phyloP scores from a whole-genome alignment of 92 coral and sea anemone species.

The Umimayanthus kanabou region DNA sequence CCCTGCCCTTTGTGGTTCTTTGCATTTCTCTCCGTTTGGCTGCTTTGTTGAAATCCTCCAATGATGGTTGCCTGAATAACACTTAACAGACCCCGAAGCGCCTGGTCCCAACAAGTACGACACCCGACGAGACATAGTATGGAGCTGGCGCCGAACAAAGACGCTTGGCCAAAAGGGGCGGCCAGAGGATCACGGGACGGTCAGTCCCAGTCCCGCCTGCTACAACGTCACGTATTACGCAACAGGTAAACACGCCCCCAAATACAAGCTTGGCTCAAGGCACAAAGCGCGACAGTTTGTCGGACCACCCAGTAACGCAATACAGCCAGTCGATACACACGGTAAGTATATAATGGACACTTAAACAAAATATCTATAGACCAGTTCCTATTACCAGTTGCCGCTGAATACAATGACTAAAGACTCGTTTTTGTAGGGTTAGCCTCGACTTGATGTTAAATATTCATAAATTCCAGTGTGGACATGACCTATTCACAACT shows the following conservation, averaged over 20 bases:
- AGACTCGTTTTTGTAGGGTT: too few relatives aligned
- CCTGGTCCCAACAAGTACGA: constrained; percentile 53
- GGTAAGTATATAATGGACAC: background rate
- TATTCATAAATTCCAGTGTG: too few relatives aligned
- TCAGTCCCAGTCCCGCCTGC: constrained; percentile 48
- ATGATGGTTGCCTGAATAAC: background rate
- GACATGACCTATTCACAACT: too few relatives aligned
- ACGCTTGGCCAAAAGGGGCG: constrained; percentile 46
- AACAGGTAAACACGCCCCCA: constrained; percentile 56
- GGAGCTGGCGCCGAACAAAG: constrained; percentile 47
- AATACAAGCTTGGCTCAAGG: constrained; percentile 41
- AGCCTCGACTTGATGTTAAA: too few relatives aligned
- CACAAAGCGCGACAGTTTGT: constrained; percentile 35
- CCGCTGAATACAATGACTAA: background rate
- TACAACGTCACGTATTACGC: constrained; percentile 52
- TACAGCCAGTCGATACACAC: constrained; percentile 53
- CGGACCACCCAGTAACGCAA: constrained; percentile 44
- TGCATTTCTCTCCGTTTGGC: background rate
- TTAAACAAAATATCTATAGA: background rate
- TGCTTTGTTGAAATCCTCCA: too few relatives aligned
- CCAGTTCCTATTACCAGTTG: background rate
- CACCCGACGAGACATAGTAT: constrained; percentile 38
- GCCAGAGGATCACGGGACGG: constrained; percentile 45
- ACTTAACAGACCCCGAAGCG: background rate
- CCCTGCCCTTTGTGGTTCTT: too few relatives aligned